These are phyloP conservation scores for Oncopeltus fasciatus DNA, from an alignment of 1,140 invertebrate species.

Conservation along the genomic window DNA sequence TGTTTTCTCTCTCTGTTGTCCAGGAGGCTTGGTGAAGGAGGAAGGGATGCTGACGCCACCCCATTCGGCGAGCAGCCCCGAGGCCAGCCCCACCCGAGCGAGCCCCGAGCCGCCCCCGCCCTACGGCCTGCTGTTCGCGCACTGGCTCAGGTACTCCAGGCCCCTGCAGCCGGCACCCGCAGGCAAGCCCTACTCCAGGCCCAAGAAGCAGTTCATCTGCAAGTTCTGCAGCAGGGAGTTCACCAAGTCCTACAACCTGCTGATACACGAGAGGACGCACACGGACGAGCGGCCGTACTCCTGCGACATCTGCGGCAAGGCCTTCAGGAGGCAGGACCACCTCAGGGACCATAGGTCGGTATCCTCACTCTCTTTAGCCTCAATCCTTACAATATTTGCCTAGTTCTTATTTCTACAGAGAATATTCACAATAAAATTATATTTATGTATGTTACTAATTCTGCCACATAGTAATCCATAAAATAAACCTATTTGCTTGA, in stretches of 20 bases:
- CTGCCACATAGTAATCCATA: no score
- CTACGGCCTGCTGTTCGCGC: conserved; percentile 20
- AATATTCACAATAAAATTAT: no score
- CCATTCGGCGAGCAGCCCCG: conserved; percentile 1
- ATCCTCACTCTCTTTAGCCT: no score
- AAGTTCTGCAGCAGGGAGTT: conserved; percentile 94
- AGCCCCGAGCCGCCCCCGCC: neutral
- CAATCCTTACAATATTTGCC: no score
- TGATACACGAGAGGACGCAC: conserved; percentile 94
- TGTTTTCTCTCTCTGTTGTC: neutral
- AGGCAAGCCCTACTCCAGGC: conserved; percentile 31
- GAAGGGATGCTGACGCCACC: conserved; percentile 15
- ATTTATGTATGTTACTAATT: no score
- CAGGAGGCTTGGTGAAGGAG: conserved; percentile 1
- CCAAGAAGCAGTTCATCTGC: conserved; percentile 65
- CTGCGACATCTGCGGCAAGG: conserved; percentile 88
- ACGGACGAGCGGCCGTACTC: conserved; percentile 94
- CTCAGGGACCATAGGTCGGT: conserved; percentile 33
- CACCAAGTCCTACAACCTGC: conserved; percentile 93
- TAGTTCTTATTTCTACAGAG: no score
- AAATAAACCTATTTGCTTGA: no score
- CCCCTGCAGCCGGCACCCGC: neutral
- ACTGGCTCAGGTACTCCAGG: conserved; percentile 17
- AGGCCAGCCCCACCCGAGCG: conserved; percentile 6
- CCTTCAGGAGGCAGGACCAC: conserved; percentile 42